These are phyloP conservation scores for Melanostoma scalare DNA, from an alignment of 2,888 invertebrate genomes.

Conservation along the genomic window DNA sequence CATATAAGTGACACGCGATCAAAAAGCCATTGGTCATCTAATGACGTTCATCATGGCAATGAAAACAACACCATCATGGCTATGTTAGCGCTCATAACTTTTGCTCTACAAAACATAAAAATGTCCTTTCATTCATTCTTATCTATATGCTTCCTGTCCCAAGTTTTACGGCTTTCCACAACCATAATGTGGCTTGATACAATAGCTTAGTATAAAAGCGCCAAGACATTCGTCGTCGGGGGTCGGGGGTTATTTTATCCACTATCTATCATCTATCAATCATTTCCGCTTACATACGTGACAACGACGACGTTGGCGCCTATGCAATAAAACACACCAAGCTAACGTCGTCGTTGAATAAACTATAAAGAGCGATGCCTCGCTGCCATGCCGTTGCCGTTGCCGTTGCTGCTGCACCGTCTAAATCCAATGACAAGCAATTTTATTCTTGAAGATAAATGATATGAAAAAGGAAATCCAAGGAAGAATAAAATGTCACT, in stretches of 20 bases:
- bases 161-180: conserved; percentile 23
- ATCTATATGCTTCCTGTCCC: neutral
- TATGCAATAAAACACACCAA: conserved; percentile 45
- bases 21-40: neutral
- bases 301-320: conserved; percentile 43
- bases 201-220: conserved; percentile 3
- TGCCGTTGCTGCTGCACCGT: conserved; percentile 16
- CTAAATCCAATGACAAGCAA: conserved; percentile 48
- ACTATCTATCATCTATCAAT: conserved; percentile 62
- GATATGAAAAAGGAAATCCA: conserved; percentile 42
- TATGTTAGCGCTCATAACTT: neutral
- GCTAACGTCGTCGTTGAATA: conserved; percentile 34
- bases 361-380: conserved; percentile 10
- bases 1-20: neutral
- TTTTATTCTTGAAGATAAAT: conserved; percentile 48
- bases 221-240: conserved; percentile 20
- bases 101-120: conserved; percentile 3
- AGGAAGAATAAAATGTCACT: conserved; percentile 54
- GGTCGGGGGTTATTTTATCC: conserved; percentile 1
- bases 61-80: neutral
- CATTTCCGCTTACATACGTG: conserved; percentile 40
- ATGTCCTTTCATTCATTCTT: conserved; percentile 2
- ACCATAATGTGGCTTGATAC: conserved; percentile 13
- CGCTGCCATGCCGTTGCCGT: too few species aligned
- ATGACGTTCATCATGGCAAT: neutral